phyloP scores from a whole-genome alignment of 2,113 vertebrate genomes.

The Sorex araneus region DNA sequence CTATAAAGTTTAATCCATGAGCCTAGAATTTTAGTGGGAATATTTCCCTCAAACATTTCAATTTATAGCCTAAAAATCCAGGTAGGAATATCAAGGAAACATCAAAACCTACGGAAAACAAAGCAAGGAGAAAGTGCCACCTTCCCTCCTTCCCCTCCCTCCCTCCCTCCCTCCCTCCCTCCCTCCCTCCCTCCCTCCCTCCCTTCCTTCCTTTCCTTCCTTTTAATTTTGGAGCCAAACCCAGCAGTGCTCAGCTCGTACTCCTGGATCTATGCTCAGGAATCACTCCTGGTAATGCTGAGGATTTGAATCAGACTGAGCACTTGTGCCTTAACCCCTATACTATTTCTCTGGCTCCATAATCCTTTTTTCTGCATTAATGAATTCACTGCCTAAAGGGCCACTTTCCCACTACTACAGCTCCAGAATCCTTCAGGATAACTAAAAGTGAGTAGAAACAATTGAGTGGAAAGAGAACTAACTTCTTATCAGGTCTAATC shows the following conservation, averaged over 20 bases:
- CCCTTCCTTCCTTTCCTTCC: too few species aligned
- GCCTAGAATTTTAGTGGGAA: constrained; percentile 9
- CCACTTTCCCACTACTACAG: neutral
- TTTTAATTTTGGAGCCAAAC: too few species aligned
- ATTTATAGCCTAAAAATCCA: neutral
- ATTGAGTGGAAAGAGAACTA: neutral
- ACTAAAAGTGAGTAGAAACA: neutral
- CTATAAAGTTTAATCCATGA: neutral
- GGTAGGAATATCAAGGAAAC: constrained; percentile 20
- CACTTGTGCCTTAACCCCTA: too few species aligned
- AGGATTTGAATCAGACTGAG: too few species aligned
- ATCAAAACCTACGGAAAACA: neutral
- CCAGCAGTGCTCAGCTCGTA: too few species aligned
- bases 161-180: too few species aligned
- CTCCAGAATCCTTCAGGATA: neutral
- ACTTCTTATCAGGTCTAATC: neutral
- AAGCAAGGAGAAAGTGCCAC: neutral
- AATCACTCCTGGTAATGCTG: too few species aligned
- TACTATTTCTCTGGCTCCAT: too few species aligned
- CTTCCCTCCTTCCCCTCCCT: too few species aligned
- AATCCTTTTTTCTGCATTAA: too few species aligned
- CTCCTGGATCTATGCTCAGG: too few species aligned
- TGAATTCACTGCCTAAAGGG: neutral
- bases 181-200: neutral
- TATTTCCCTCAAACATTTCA: neutral